phyloP scores from a whole-genome alignment of 2,888 invertebrate genomes.

The Athalia circularis region DNA sequence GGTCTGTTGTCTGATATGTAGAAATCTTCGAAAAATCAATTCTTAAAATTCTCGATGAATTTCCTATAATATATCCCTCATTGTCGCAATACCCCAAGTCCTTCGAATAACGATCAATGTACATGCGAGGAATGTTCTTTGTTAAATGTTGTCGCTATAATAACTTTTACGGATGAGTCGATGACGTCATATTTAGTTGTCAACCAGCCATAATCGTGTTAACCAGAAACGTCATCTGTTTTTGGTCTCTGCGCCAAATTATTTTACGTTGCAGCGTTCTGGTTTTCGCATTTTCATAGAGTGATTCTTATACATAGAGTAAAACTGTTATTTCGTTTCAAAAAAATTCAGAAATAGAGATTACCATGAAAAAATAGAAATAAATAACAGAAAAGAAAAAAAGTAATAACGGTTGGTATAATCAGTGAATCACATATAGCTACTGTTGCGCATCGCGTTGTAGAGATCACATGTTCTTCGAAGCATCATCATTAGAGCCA shows the following conservation, averaged over 20 bases:
- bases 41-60: background rate
- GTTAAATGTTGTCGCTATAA: background rate
- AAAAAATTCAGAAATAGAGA: too few species aligned
- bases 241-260: slow-evolving; percentile 16
- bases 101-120: background rate
- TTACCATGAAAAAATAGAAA: too few species aligned
- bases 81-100: background rate
- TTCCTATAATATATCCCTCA: background rate
- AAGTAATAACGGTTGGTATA: too few species aligned
- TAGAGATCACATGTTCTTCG: too few species aligned
- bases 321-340: too few species aligned
- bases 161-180: slow-evolving; percentile 5
- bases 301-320: background rate
- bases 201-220: background rate
- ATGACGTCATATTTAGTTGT: slow-evolving; percentile 20
- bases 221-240: slow-evolving; percentile 24
- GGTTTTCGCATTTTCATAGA: slow-evolving; percentile 1
- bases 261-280: slow-evolving; percentile 10
- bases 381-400: too few species aligned
- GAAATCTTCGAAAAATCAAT: background rate
- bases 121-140: slow-evolving; percentile 22
- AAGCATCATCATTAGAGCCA: background rate
- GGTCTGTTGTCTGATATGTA: background rate
- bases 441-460: too few species aligned
- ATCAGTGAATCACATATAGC: too few species aligned